These are phyloP conservation scores for Oreochromis tanganicae DNA, from an alignment of 2,113 vertebrate genomes.

Conservation along the genomic window DNA sequence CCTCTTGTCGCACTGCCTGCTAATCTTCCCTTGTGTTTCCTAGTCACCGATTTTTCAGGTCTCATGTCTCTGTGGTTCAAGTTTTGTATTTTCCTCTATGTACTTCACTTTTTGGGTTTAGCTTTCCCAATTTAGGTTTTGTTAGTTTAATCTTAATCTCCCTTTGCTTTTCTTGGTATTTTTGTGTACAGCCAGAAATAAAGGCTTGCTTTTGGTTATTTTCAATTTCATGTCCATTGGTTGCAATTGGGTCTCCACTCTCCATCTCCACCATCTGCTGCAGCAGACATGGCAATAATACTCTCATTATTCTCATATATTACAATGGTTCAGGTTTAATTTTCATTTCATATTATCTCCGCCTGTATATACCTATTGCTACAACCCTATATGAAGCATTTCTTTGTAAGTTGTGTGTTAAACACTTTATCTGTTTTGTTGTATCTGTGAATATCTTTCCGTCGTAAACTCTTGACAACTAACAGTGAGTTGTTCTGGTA, in stretches of 20 bases:
- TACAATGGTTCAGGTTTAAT: background rate
- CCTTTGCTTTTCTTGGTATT: background rate
- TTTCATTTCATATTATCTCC: background rate
- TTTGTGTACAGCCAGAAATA: background rate
- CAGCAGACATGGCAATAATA: background rate
- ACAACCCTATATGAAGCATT: background rate
- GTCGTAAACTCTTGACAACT: background rate
- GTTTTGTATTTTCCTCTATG: background rate
- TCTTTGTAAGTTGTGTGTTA: background rate
- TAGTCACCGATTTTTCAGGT: background rate
- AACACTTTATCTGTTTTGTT: background rate
- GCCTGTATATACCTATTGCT: background rate
- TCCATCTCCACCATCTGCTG: background rate
- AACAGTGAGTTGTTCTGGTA: background rate
- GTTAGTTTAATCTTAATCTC: background rate
- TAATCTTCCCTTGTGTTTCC: background rate
- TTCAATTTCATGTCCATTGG: rapidly evolving
- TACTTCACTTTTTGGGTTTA: rapidly evolving
- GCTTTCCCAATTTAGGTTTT: background rate
- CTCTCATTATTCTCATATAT: background rate
- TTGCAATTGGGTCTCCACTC: background rate
- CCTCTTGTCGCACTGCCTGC: background rate
- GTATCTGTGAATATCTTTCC: background rate
- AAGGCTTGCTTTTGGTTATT: background rate
- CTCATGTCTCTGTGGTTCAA: background rate